A percentile compares a stretch with the other conserved stretches of the same genome.
Conservation (phyloP, 2,113 vertebrate species). For the Philantomba maxwellii region DNA sequence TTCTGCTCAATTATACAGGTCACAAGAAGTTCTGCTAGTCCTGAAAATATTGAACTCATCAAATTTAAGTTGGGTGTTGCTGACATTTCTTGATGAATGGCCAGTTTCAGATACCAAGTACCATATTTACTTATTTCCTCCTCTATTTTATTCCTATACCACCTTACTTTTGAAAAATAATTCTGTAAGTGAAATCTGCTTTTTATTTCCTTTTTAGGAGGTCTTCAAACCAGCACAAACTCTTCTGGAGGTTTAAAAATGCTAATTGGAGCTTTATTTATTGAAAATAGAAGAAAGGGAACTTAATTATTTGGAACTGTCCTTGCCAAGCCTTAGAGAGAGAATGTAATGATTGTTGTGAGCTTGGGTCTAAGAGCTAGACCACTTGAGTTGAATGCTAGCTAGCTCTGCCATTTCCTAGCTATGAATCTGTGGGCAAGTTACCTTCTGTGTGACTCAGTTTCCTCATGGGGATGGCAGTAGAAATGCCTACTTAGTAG, state of each 20-base stretch:
- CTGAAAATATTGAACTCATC: conserved; percentile 63
- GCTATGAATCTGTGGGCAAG: neutral
- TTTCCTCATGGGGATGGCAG: neutral
- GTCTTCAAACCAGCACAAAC: neutral
- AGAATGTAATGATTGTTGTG: neutral
- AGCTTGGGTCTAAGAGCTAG: neutral
- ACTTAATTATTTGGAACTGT: neutral
- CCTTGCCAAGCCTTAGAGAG: neutral
- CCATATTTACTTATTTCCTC: conserved; percentile 16
- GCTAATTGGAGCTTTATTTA: neutral
- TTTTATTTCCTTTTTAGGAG: conserved; percentile 21
- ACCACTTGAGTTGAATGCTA: neutral
- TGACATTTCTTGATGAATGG: conserved; percentile 53
- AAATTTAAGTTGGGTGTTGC: conserved; percentile 41
- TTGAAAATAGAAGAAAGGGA: neutral
- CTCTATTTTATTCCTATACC: neutral
- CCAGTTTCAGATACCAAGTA: conserved; percentile 32
- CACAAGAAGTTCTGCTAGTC: conserved; percentile 59
- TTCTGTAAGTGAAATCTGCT: neutral
- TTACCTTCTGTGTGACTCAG: neutral
- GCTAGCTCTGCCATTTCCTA: neutral
- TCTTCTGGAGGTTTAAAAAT: conserved; percentile 12
- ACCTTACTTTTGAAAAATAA: conserved; percentile 33
- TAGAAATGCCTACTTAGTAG: neutral
- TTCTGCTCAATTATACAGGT: conserved; percentile 71